Percentiles rank a stretch among this genome's conserved stretches.
Conservation (phyloP, 2,888 invertebrate species). For the Zygothrica quintamaculata region DNA sequence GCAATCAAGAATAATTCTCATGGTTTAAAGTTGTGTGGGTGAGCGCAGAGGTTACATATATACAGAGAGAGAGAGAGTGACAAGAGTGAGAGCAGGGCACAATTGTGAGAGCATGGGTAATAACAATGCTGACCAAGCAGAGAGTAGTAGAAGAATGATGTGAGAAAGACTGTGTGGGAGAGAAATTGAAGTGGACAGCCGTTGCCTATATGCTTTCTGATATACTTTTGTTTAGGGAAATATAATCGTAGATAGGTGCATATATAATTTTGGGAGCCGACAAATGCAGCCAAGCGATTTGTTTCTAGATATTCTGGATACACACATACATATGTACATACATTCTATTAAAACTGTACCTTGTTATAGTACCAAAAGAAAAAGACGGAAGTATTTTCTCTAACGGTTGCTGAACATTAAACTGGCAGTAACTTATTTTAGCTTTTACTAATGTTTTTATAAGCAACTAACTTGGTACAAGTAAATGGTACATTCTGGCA, state of each 20-base stretch:
- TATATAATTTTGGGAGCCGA: slow-evolving; percentile 31
- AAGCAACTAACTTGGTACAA: too few species aligned
- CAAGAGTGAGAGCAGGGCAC: slow-evolving; percentile 5
- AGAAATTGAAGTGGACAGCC: slow-evolving; percentile 49
- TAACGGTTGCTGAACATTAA: slow-evolving; percentile 37
- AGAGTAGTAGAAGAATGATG: slow-evolving; percentile 24
- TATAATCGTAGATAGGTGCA: slow-evolving; percentile 18
- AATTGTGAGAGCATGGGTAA: too few species aligned
- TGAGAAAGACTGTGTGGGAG: slow-evolving; percentile 11
- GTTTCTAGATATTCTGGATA: slow-evolving; percentile 33
- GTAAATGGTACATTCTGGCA: too few species aligned
- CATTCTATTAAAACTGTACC: slow-evolving; percentile 51
- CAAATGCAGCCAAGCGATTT: slow-evolving; percentile 54
- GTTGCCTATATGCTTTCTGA: slow-evolving; percentile 34
- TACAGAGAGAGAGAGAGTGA: slow-evolving; percentile 9
- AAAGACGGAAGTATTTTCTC: slow-evolving; percentile 47
- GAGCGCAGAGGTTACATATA: slow-evolving; percentile 52
- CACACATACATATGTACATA: slow-evolving; percentile 3
- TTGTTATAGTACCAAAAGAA: slow-evolving; percentile 25
- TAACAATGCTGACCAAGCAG: slow-evolving; percentile 47
- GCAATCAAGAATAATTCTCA: slow-evolving; percentile 65
- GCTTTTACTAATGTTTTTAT: too few species aligned
- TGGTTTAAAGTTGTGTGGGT: slow-evolving; percentile 64
- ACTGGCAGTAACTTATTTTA: too few species aligned
- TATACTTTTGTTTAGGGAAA: slow-evolving; percentile 50